Percentiles rank a stretch among this genome's conserved stretches.
Evolutionary conservation across 2,888 invertebrate species (phyloP).

Genomic region (Nymphalis polychloros): DNA sequence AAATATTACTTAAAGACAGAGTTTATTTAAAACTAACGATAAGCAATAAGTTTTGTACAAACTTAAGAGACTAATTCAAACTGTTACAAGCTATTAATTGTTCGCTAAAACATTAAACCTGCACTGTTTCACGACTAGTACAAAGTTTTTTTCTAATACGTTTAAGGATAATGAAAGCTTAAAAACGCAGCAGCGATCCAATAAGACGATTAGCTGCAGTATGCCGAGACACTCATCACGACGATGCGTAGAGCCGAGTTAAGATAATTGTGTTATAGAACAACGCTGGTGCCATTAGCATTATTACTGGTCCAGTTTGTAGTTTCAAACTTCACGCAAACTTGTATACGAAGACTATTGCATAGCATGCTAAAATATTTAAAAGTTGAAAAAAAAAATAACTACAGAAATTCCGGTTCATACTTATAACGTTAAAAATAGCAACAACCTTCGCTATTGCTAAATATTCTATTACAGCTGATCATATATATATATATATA

Average conservation of each 20-base stretch:
- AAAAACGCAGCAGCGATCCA: neutral
- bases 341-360: slow-evolving; percentile 22
- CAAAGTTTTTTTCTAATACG: neutral
- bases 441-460: no score
- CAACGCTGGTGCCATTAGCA: slow-evolving; percentile 39
- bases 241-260: slow-evolving; percentile 6
- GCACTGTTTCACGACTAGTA: no score
- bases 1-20: no score
- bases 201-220: slow-evolving; percentile 8
- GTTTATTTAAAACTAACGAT: no score
- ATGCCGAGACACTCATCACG: slow-evolving; percentile 25
- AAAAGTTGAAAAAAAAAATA: neutral
- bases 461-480: no score
- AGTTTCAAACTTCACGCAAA: slow-evolving; percentile 25
- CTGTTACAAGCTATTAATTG: no score
- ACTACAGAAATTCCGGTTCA: neutral
- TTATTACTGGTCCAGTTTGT: slow-evolving; percentile 36
- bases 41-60: no score
- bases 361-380: slow-evolving; percentile 9
- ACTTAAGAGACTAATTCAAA: no score
- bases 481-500: no score
- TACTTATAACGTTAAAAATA: neutral
- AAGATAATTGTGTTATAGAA: slow-evolving; percentile 37
- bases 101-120: no score
- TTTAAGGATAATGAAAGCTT: slow-evolving; percentile 3